These are phyloP conservation scores for Hemibagrus guttatus DNA, from an alignment of 2,797 vertebrate species.

Conservation along the genomic window DNA sequence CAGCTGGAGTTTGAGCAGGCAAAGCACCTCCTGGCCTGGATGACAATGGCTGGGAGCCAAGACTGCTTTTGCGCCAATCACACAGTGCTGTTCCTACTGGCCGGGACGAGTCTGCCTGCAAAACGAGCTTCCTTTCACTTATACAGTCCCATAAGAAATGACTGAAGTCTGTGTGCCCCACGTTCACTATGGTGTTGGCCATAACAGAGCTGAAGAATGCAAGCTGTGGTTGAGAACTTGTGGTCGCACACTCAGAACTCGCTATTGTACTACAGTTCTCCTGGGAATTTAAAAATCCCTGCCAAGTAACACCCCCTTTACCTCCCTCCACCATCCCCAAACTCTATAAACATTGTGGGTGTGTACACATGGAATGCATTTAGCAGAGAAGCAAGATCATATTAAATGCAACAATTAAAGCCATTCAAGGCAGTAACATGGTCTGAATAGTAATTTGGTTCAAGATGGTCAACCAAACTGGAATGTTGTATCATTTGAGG, in stretches of 20 bases:
- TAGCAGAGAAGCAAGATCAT: slow-evolving; percentile 31
- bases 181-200: slow-evolving; percentile 42
- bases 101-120: slow-evolving; percentile 63
- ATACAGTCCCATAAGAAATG: slow-evolving; percentile 16
- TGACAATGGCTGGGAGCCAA: slow-evolving; percentile 50
- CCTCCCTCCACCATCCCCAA: not conserved
- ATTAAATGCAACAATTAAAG: slow-evolving; percentile 43
- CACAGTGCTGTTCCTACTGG: slow-evolving; percentile 22
- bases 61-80: slow-evolving; percentile 59
- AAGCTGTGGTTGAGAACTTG: slow-evolving; percentile 16
- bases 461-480: not conserved
- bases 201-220: slow-evolving; percentile 36
- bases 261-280: slow-evolving; percentile 52
- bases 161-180: slow-evolving; percentile 15
- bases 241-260: slow-evolving; percentile 16
- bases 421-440: not conserved
- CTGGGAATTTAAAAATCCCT: slow-evolving; percentile 44
- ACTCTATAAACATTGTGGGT: slow-evolving; percentile 53
- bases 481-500: not conserved
- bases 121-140: slow-evolving; percentile 48
- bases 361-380: slow-evolving; percentile 56
- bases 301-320: slow-evolving; percentile 40
- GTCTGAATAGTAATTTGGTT: not conserved
- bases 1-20: slow-evolving; percentile 44
- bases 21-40: slow-evolving; percentile 50